Conservation (phyloP, 2,113 vertebrate genomes). For the Meleagris gallopavo region DNA sequence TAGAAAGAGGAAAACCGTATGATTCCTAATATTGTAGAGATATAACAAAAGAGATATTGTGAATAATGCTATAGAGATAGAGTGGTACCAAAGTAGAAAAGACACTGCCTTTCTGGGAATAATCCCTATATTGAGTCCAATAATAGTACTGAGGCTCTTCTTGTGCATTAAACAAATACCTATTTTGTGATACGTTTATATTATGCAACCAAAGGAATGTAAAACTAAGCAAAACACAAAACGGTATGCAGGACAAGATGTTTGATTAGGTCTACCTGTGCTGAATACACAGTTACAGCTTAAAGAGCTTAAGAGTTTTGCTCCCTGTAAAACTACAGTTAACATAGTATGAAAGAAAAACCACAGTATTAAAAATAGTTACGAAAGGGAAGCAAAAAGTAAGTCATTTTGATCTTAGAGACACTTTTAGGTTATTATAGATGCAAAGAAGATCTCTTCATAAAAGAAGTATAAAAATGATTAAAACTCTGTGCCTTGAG, state of each 20-base stretch:
- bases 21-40: not conserved
- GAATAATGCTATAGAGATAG: not conserved
- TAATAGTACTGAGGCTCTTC: not conserved
- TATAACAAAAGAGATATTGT: not conserved
- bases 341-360: not conserved
- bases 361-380: constrained; percentile 39
- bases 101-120: not conserved
- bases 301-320: not conserved
- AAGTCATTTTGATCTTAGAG: constrained; percentile 59
- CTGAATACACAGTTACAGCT: not conserved
- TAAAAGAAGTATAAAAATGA: constrained; percentile 69
- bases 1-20: not conserved
- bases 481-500: constrained; percentile 50
- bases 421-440: constrained; percentile 59
- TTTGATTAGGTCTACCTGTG: not conserved
- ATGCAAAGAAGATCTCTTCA: constrained; percentile 62
- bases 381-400: constrained; percentile 53
- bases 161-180: not conserved
- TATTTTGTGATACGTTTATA: not conserved
- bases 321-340: not conserved
- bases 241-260: not conserved
- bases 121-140: not conserved
- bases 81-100: not conserved
- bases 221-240: not conserved
- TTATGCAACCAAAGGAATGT: not conserved